Evolutionary conservation across 2,113 vertebrate species (phyloP).

Genomic region (Cyprinodon variegatus): DNA sequence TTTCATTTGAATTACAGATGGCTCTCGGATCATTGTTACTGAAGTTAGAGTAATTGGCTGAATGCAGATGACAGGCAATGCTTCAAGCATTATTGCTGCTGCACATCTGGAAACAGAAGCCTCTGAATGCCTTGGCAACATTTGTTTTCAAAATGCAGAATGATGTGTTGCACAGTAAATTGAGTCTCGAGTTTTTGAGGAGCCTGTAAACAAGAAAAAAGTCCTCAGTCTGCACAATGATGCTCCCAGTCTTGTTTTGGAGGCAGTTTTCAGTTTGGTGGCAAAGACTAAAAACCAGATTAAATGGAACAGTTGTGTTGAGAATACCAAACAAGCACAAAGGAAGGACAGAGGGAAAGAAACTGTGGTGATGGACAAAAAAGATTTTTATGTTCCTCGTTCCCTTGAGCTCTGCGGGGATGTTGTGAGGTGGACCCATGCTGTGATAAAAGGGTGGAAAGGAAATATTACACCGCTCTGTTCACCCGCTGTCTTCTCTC

Average conservation of each 20-base stretch:
- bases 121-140: conserved; percentile 38
- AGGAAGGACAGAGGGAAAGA: conserved; percentile 39
- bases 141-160: conserved; percentile 50
- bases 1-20: conserved; percentile 69
- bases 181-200: conserved; percentile 61
- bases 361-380: conserved; percentile 37
- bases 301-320: conserved; percentile 70
- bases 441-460: conserved; percentile 80
- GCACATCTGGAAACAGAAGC: conserved; percentile 60
- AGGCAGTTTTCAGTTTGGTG: conserved; percentile 42
- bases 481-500: conserved; percentile 73
- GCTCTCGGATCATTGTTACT: conserved; percentile 54
- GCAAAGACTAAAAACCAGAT: conserved; percentile 68
- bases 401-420: conserved; percentile 67
- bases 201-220: conserved; percentile 54
- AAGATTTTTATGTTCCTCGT: conserved; percentile 67
- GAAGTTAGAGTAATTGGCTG: conserved; percentile 66
- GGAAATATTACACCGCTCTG: conserved; percentile 74
- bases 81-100: conserved; percentile 51
- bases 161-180: conserved; percentile 61
- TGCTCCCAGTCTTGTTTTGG: conserved; percentile 60
- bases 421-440: conserved; percentile 56
- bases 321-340: conserved; percentile 40
- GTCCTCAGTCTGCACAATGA: conserved; percentile 70
- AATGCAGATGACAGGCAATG: conserved; percentile 66